Evolutionary conservation across 2,797 vertebrate species (phyloP).

Genomic region (Scomberomorus guttatus): DNA sequence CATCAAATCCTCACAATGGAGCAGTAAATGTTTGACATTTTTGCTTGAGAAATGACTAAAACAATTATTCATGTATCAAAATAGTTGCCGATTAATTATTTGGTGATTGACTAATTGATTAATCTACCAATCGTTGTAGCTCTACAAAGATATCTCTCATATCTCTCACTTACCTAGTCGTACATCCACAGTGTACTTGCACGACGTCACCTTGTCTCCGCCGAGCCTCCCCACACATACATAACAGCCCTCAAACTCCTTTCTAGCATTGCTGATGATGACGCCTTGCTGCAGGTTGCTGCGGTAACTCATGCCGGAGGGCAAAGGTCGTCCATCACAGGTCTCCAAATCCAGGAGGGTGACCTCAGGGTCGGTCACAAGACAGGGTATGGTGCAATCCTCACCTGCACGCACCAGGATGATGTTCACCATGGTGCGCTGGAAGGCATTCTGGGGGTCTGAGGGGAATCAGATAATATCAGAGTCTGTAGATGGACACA

Average conservation of each 20-base stretch:
- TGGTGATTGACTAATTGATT: too few relatives aligned
- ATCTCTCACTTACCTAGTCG: slow-evolving; percentile 86
- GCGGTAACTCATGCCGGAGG: slow-evolving; percentile 82
- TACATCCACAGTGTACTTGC: slow-evolving; percentile 88
- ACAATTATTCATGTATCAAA: too few relatives aligned
- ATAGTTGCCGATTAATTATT: too few relatives aligned
- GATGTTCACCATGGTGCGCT: slow-evolving; percentile 81
- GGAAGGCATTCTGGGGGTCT: slow-evolving; percentile 90
- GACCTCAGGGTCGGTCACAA: slow-evolving; percentile 91
- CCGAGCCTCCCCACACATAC: slow-evolving; percentile 86
- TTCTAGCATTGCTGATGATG: slow-evolving; percentile 86
- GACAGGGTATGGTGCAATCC: slow-evolving; percentile 89
- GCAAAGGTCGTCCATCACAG: slow-evolving; percentile 86
- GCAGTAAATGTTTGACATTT: too few relatives aligned
- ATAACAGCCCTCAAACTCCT: slow-evolving; percentile 89
- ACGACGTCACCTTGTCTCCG: slow-evolving; percentile 81
- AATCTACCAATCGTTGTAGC: not conserved
- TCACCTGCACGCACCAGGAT: slow-evolving; percentile 87
- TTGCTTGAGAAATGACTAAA: too few relatives aligned
- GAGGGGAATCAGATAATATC: not conserved
- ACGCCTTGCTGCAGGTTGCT: slow-evolving; percentile 89
- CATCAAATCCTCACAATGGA: too few relatives aligned
- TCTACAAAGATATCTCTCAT: not conserved
- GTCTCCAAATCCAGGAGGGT: slow-evolving; percentile 83
- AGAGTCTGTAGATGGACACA: not conserved